These are phyloP conservation scores for Diabrotica undecimpunctata DNA, from an alignment of 1,140 invertebrate species.

Conservation along the genomic window DNA sequence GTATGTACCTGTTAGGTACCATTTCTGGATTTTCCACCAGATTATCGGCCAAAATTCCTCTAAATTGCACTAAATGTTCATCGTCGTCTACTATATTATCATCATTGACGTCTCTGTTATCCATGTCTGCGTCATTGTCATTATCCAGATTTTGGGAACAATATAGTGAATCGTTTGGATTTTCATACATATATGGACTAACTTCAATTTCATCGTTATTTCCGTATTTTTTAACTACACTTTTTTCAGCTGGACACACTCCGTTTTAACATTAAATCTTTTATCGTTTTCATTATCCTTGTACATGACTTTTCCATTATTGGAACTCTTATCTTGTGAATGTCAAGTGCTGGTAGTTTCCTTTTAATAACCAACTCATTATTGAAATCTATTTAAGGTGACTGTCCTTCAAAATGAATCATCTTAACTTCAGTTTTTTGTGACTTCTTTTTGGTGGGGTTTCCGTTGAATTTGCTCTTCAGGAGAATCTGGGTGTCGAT, in stretches of 20 bases:
- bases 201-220: slow-evolving; percentile 46
- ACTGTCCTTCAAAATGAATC: neutral
- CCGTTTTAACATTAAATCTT: slow-evolving; percentile 19
- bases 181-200: slow-evolving; percentile 37
- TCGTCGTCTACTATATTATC: slow-evolving; percentile 43
- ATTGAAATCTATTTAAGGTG: neutral
- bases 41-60: slow-evolving; percentile 44
- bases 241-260: slow-evolving; percentile 7
- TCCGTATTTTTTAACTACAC: neutral
- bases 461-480: neutral
- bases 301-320: slow-evolving; percentile 15
- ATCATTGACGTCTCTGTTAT: slow-evolving; percentile 6
- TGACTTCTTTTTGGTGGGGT: neutral
- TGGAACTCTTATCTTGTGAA: slow-evolving; percentile 24
- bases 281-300: slow-evolving; percentile 6
- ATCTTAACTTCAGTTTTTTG: slow-evolving; percentile 6
- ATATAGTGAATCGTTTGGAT: slow-evolving; percentile 37
- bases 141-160: slow-evolving; percentile 28
- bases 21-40: slow-evolving; percentile 51
- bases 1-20: slow-evolving; percentile 30
- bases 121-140: slow-evolving; percentile 7
- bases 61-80: slow-evolving; percentile 20
- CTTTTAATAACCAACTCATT: slow-evolving; percentile 20
- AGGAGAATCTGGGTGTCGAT: slow-evolving; percentile 7
- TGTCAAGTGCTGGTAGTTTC: slow-evolving; percentile 6